phyloP scores from a whole-genome alignment of 2,888 invertebrate genomes.

The Euzophera pinguis region DNA sequence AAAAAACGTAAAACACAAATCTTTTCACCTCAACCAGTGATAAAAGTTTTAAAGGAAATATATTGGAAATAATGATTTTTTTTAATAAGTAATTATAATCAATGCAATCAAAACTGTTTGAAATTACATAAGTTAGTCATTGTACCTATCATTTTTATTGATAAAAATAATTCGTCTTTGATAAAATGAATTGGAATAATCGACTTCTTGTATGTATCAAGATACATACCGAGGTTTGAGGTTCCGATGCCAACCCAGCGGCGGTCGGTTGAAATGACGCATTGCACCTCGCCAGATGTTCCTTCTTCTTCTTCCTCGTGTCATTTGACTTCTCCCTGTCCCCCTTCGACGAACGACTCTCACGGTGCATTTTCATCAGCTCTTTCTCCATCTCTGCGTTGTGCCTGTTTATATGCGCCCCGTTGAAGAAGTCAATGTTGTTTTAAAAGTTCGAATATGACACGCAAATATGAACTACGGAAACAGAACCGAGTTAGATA shows the following conservation, averaged over 20 bases:
- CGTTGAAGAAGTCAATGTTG: not conserved
- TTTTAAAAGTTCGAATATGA: not conserved
- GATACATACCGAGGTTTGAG: constrained; percentile 20
- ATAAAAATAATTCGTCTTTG: too few relatives aligned
- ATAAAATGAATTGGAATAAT: too few relatives aligned
- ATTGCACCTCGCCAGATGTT: constrained; percentile 64
- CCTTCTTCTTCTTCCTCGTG: constrained; percentile 66
- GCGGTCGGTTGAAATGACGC: constrained; percentile 48
- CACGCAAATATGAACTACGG: not conserved
- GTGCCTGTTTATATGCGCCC: constrained; percentile 74
- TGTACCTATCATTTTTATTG: too few relatives aligned
- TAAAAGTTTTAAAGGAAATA: too few relatives aligned
- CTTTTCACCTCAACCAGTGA: too few relatives aligned
- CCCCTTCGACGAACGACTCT: constrained; percentile 67
- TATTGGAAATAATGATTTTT: too few relatives aligned
- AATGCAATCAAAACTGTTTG: too few relatives aligned
- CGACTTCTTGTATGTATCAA: too few relatives aligned
- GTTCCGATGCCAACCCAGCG: constrained; percentile 17
- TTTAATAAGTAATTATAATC: too few relatives aligned
- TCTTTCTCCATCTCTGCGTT: constrained; percentile 91
- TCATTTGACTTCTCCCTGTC: constrained; percentile 38
- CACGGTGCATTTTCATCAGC: constrained; percentile 85
- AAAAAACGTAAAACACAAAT: too few relatives aligned
- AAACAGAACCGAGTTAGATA: too few relatives aligned
- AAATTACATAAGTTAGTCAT: too few relatives aligned